These are phyloP conservation scores for Mormoops blainvillei DNA, from an alignment of 2,113 vertebrate genomes.

Conservation along the genomic window DNA sequence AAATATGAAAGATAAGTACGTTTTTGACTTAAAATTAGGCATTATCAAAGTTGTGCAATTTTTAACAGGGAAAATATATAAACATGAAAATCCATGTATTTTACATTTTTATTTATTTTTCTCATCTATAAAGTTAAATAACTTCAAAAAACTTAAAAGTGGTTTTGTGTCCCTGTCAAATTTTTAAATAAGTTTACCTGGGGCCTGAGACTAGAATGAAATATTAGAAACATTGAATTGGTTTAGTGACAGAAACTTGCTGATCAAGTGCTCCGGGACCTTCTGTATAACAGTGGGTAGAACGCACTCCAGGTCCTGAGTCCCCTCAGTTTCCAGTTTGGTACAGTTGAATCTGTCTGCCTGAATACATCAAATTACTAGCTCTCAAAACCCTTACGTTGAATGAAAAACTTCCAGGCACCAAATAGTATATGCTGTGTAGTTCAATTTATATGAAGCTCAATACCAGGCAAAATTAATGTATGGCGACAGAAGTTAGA, in stretches of 20 bases:
- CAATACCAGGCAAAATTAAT: not conserved
- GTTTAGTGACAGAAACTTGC: not conserved
- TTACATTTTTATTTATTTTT: not conserved
- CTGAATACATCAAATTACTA: not conserved
- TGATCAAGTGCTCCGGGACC: not conserved
- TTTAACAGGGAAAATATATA: not conserved
- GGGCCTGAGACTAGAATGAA: not conserved
- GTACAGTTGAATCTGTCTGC: not conserved
- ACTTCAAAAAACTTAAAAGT: not conserved
- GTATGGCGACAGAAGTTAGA: not conserved
- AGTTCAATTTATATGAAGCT: not conserved
- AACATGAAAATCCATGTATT: not conserved
- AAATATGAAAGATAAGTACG: not conserved
- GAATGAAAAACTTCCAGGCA: not conserved
- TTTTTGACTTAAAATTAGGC: not conserved
- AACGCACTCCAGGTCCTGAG: not conserved
- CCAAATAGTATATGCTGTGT: not conserved
- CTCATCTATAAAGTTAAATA: not conserved
- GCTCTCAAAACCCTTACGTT: not conserved
- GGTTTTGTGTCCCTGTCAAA: not conserved
- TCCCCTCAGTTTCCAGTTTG: not conserved
- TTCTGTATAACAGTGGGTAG: not conserved
- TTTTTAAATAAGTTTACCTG: not conserved
- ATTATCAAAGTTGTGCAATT: not conserved
- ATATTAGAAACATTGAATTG: not conserved